These are phyloP conservation scores for Eremophila alpestris DNA, from an alignment of 2,797 vertebrate species.

Conservation along the genomic window DNA sequence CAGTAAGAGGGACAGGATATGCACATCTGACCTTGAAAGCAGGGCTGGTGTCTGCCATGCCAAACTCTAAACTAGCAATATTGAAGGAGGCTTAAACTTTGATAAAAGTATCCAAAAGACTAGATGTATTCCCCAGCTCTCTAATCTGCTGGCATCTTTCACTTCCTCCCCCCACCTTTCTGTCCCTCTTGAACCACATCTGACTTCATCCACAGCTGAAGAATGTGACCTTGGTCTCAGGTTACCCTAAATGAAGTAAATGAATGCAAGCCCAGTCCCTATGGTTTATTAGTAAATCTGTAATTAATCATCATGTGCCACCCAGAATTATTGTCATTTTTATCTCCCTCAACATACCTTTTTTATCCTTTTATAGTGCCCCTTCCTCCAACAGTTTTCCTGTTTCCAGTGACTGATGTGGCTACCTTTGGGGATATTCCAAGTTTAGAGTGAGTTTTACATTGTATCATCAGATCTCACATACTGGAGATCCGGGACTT, in stretches of 20 bases:
- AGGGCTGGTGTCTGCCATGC: neutral
- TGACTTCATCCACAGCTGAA: neutral
- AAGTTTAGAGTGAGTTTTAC: constrained; percentile 37
- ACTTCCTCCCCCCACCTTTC: neutral
- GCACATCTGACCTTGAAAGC: neutral
- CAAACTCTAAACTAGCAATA: neutral
- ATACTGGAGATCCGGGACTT: neutral
- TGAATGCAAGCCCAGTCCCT: neutral
- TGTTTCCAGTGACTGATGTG: neutral
- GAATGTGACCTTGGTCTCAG: neutral
- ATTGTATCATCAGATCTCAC: constrained; percentile 3
- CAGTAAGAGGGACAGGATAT: neutral
- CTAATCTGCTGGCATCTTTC: neutral
- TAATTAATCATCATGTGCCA: neutral
- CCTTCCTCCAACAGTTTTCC: neutral
- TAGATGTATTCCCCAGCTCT: neutral
- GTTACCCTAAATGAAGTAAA: neutral
- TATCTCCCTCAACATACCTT: neutral
- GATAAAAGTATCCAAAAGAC: neutral
- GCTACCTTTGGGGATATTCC: constrained; percentile 14
- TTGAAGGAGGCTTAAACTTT: neutral
- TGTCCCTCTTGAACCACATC: neutral
- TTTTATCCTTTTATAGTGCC: neutral
- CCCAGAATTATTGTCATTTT: constrained; percentile 9
- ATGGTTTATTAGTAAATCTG: neutral